Evolutionary conservation across 2,888 invertebrate genomes (phyloP).

Genomic region (Dynastes maya): DNA sequence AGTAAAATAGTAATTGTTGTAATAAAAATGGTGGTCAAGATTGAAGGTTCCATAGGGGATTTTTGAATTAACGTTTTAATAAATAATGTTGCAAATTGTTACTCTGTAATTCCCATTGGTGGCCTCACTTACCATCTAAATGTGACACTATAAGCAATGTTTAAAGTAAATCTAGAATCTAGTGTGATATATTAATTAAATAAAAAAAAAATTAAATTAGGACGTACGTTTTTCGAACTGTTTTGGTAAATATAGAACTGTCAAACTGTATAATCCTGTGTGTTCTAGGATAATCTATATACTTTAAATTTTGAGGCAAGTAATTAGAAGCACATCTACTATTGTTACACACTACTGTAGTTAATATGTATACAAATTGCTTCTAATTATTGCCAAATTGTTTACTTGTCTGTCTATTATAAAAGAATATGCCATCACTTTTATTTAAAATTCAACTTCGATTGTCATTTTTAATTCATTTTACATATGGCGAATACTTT

Average conservation of each 20-base stretch:
- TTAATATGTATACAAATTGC: neutral
- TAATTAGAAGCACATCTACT: constrained; percentile 16
- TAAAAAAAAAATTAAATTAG: constrained; percentile 18
- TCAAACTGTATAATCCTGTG: constrained; percentile 13
- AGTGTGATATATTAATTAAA: constrained; percentile 64
- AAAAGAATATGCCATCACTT: neutral
- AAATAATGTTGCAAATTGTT: constrained; percentile 59
- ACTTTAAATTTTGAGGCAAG: neutral
- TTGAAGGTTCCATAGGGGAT: neutral
- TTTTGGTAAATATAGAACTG: constrained; percentile 33
- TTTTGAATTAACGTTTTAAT: constrained; percentile 6
- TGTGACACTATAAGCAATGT: constrained; percentile 69
- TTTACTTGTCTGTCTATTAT: neutral
- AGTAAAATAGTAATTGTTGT: constrained; percentile 46
- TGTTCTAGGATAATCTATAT: constrained; percentile 12
- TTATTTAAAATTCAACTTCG: neutral
- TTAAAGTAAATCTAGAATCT: constrained; percentile 66
- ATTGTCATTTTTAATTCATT: too few species aligned
- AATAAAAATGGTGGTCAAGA: constrained; percentile 29
- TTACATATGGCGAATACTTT: neutral
- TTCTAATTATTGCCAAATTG: constrained; percentile 19
- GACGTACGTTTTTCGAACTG: constrained; percentile 23
- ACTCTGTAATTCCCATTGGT: neutral
- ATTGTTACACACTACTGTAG: too few species aligned
- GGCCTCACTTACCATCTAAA: constrained; percentile 56